These are phyloP conservation scores for Bolinopsis microptera DNA, from an alignment of 37 sponge, comb jelly and placozoan genomes.

Conservation along the genomic window DNA sequence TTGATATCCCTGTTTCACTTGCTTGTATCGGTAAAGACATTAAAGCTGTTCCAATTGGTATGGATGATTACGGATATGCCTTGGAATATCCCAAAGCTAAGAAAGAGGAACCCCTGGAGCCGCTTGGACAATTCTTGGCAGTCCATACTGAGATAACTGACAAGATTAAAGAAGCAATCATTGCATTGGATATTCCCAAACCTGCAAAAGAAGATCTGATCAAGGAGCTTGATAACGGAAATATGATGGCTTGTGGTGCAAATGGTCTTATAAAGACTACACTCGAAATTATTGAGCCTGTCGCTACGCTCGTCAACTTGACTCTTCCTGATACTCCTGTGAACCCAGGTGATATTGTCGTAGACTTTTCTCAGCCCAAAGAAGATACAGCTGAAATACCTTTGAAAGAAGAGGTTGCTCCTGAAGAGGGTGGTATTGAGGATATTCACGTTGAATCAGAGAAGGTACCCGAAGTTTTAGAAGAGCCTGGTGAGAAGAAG, in stretches of 20 bases:
- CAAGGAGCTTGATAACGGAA: neutral
- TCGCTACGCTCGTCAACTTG: conserved; percentile 2
- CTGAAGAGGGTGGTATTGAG: no score
- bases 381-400: no score
- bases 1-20: neutral
- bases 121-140: neutral
- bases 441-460: neutral
- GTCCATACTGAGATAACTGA: neutral
- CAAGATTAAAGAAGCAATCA: neutral
- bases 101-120: neutral
- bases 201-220: neutral
- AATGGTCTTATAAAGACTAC: neutral
- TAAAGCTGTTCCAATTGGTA: neutral
- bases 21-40: neutral
- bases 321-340: neutral
- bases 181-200: neutral
- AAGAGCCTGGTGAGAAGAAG: neutral
- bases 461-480: neutral
- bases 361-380: neutral
- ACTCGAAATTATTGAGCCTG: neutral
- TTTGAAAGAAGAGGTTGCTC: neutral
- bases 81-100: neutral
- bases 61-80: conserved; percentile 46
- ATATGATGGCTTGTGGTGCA: conserved; percentile 1
- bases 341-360: neutral